phyloP scores from a whole-genome alignment of 2,888 invertebrate species.

The Spilarctia lutea region DNA sequence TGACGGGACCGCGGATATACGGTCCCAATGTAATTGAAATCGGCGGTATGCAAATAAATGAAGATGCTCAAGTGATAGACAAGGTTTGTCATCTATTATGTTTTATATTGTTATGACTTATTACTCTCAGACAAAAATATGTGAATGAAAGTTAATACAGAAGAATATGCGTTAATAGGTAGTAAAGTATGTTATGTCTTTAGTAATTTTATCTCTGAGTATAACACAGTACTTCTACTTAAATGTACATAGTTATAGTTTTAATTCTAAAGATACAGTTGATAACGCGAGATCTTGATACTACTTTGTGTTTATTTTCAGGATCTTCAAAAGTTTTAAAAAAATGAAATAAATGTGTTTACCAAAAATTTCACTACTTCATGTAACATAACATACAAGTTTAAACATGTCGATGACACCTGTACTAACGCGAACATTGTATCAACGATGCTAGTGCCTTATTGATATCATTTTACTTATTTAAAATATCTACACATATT shows the following conservation, averaged over 20 bases:
- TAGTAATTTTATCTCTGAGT: background rate
- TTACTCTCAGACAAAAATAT: background rate
- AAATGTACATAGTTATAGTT: background rate
- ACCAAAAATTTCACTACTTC: no score
- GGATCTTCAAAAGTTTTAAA: constrained; percentile 68
- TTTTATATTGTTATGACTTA: background rate
- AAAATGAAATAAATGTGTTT: no score
- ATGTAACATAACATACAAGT: no score
- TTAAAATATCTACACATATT: no score
- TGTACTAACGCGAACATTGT: no score
- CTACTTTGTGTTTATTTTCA: constrained; percentile 20
- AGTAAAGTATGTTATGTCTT: background rate
- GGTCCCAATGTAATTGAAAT: constrained; percentile 83
- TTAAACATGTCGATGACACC: no score
- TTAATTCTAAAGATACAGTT: no score
- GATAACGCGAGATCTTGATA: constrained; percentile 4
- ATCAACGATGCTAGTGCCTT: no score
- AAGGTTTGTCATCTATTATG: constrained; percentile 28
- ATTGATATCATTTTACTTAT: no score
- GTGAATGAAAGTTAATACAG: background rate
- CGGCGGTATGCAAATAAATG: constrained; percentile 77
- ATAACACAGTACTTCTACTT: background rate
- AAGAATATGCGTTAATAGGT: background rate
- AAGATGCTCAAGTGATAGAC: constrained; percentile 27
- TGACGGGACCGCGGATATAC: constrained; percentile 79